Base-by-base conservation (phyloP, 2,113 vertebrate species). In the Alaudala cheleensis region DNA sequence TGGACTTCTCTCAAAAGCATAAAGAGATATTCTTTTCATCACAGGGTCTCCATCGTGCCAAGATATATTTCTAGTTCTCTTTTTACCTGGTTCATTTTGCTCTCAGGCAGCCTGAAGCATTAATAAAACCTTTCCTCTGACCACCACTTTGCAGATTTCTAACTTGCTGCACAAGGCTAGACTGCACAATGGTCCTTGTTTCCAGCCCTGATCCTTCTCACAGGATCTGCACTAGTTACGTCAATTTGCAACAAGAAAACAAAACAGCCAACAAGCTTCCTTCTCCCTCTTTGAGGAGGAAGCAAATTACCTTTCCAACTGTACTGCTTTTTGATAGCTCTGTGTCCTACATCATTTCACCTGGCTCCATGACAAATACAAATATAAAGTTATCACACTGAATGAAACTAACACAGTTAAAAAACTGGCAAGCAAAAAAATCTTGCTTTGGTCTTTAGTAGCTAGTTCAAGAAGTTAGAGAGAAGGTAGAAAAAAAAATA, bases 151-250 rank as follows among this genome's bases (percentile, higher is more conserved):
- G 28, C 81, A 82, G 57, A 79, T 79, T 85, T 69, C 81, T 61
- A 33, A 79, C 87, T 42, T 61, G 39, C 45, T 85, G 44, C 71
- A 81, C 20, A 34, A 50, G 49, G 42, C 29, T 53, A 28, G 34
- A 44, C 21, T 2, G 2, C 74, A 91, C 85, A 95, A 78, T 9
- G 37, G 71, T 37, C 80, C 74, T 92, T 92, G 53, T 90, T 88
- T 51, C 50, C 58, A 83, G 47, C 15, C 60, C 60, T 90, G 67
- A 94, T 90, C 94, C 74, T 84, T 67, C 94, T 88, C 81, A 93
- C 76, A 88, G 80, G 94, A 93, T 42, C 67, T 47, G 70, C 40
- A n/a, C 34, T 40, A n/a, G 54, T 81, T 86, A 88, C 15, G 3
- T 62, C 83, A 90, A 29, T 60, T 50, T 67, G 37, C 58, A 81